Evolutionary conservation across 2,888 invertebrate genomes (phyloP).

Genomic region (Acleris emargana): DNA sequence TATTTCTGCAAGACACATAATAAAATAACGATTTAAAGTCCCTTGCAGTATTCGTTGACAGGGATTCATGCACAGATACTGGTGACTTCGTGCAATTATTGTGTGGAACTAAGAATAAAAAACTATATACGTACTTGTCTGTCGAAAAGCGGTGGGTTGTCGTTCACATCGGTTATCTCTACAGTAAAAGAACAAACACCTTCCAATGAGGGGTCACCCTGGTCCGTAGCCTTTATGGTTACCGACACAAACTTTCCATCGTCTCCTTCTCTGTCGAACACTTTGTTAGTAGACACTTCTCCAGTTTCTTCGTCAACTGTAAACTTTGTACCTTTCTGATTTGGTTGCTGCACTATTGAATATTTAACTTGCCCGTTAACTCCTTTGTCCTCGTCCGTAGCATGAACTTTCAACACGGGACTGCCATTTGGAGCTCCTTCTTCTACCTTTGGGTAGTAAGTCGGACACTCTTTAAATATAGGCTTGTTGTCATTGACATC

Average conservation of each 20-base stretch:
- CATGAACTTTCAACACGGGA: constrained; percentile 96
- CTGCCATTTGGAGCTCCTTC: constrained; percentile 97
- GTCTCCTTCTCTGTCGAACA: constrained; percentile 98
- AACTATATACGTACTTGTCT: constrained; percentile 88
- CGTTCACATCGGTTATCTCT: constrained; percentile 98
- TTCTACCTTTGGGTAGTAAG: constrained; percentile 96
- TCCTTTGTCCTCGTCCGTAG: constrained; percentile 97
- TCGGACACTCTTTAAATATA: constrained; percentile 96
- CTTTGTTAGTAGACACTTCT: constrained; percentile 96
- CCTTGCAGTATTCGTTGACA: constrained; percentile 35
- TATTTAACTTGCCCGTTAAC: constrained; percentile 98
- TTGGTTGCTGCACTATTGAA: constrained; percentile 97
- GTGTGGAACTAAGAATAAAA: constrained; percentile 28
- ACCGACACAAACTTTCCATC: constrained; percentile 98
- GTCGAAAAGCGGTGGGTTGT: constrained; percentile 97
- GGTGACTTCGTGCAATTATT: constrained; percentile 50
- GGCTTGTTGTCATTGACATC: constrained; percentile 99
- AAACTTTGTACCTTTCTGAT: constrained; percentile 97
- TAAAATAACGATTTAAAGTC: constrained; percentile 38
- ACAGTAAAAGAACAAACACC: constrained; percentile 99
- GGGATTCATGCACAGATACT: constrained; percentile 27
- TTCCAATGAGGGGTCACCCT: constrained; percentile 98
- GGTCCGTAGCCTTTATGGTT: constrained; percentile 98
- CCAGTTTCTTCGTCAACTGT: constrained; percentile 98
- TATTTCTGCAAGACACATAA: constrained; percentile 90